Base-by-base conservation (phyloP, 37 sponge, comb jelly and placozoan species). In the Beroe forskalii region DNA sequence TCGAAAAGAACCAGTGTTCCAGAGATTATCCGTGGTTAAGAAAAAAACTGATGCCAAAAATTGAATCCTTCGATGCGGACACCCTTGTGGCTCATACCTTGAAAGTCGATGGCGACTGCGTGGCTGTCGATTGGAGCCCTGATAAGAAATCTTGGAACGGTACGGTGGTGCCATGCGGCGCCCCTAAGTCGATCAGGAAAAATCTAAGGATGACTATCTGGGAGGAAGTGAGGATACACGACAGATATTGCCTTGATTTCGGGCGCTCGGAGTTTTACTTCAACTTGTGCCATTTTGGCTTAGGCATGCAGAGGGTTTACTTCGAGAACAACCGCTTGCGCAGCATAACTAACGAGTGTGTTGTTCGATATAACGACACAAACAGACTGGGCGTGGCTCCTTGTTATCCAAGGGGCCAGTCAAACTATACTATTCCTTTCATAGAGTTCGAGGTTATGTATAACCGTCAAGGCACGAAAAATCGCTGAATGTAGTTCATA, bases 241-340 rank as follows among this genome's bases (percentile, higher is more conserved):
- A 80, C 55, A 41, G 86, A 30, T 23, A 22, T 32, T 80, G 86
- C 42, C 40, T 80, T 24, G 86, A 80, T 48, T 80, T 43, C 48
- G 86, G 86, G 9, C 32, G 32, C 19, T 9, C 35, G 38, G 8
- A 33, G 35, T 17, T 69, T 1, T 33, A 33, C 19, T 69, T 69
- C 32, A 37, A 6, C 33, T 20, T 9, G 35, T 69, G 72, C 38
- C 72, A 69, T 37, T 4, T 1, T 17, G 19, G 32, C 28, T 33
- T 33, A 19, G 72, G 72, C 1, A 69, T 33, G 28, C 72, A 69
- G 72, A 69, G 12, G 55, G 55, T 48, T 6, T 17, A 17, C 6
- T 48, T 17, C 12, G 12, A 12, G 55, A 48, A 48, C 55, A 48
- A 48, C 12, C 55, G 6, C 12, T 48, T 48, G 55, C 55, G 55